Base-by-base conservation (phyloP, 2,888 invertebrate species). In the Stenurella melanura region DNA sequence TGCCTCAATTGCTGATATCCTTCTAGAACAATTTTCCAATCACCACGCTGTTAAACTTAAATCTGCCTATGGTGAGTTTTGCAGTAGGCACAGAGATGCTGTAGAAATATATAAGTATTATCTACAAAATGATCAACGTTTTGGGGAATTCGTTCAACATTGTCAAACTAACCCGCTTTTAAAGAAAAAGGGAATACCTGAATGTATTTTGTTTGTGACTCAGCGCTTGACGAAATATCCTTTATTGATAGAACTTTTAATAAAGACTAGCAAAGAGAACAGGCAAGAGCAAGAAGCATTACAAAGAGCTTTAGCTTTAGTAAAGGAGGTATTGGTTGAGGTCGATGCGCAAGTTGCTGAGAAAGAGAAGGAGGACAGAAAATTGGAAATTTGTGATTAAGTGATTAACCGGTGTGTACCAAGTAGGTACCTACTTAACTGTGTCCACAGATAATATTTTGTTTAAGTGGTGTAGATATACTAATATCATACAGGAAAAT, bases 151-250 rank as follows among this genome's bases (percentile, higher is more conserved):
- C 90, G 95, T 96, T 74, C 93, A 96, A 85, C 96, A 96, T 89
- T 97, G 97, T 87, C 95, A 96, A 89, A 92, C 94, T 74, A 96
- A 97, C 90, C 96, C 96, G 7, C 89, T 97, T 84, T 92, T 98
- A 76, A 96, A 97, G 90, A 96, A 97, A 89, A 97, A 97, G 91
- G 98, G 98, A 77, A 96, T 98, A 70, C 97, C 98, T 0, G 98
- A 98, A 89, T 98, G 98, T 88, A 96, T 98, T 84, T 89, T 98
- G 75, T 96, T 98, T 89, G 98, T 98, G 15, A 98, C 98, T 0
- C 98, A 98, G 89, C 92, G 98, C 81, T 92, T 98, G 60, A 98
- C 98, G 15, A 98, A 98, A 87, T 98, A 98, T 90, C 98, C 98
- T 0, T 90, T 98, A 30, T 91, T 98, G 4, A 93, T 98, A 79